A percentile compares a stretch with the other conserved stretches of the same genome.
Conservation (phyloP, 2,797 vertebrate species). For the Pantherophis vulpinus region DNA sequence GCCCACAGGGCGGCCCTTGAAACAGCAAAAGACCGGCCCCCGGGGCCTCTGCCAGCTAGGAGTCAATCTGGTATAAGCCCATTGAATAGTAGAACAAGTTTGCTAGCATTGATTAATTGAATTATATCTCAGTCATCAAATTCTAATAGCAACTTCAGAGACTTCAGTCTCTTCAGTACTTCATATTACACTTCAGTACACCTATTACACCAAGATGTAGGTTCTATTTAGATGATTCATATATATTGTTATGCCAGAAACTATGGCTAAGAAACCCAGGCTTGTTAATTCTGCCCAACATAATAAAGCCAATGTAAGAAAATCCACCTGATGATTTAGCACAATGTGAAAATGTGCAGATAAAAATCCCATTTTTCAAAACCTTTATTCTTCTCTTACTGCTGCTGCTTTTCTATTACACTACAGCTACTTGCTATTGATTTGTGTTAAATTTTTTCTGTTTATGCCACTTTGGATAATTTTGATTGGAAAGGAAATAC, state of each 20-base stretch:
- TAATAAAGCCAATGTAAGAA: background rate
- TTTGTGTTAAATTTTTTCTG: background rate
- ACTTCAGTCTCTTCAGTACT: background rate
- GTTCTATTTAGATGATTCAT: background rate
- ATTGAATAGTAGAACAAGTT: background rate
- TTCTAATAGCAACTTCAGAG: background rate
- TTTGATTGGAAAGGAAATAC: background rate
- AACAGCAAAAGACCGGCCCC: no score
- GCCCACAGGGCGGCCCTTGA: accelerated
- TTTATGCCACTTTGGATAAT: background rate
- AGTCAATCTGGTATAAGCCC: background rate
- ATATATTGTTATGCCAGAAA: background rate
- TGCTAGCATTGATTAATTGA: background rate
- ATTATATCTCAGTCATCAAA: background rate
- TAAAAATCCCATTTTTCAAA: background rate
- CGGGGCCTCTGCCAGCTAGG: background rate
- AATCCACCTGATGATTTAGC: background rate
- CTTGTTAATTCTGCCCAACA: background rate
- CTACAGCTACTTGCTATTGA: background rate
- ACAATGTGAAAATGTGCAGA: background rate
- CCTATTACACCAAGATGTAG: background rate
- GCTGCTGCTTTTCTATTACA: background rate
- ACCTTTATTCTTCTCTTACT: background rate
- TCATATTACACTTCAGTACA: background rate
- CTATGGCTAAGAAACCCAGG: background rate